A percentile compares a stretch with the other conserved stretches of the same genome.
Conservation (phyloP, 2,113 vertebrate species). For the Corythoichthys intestinalis region DNA sequence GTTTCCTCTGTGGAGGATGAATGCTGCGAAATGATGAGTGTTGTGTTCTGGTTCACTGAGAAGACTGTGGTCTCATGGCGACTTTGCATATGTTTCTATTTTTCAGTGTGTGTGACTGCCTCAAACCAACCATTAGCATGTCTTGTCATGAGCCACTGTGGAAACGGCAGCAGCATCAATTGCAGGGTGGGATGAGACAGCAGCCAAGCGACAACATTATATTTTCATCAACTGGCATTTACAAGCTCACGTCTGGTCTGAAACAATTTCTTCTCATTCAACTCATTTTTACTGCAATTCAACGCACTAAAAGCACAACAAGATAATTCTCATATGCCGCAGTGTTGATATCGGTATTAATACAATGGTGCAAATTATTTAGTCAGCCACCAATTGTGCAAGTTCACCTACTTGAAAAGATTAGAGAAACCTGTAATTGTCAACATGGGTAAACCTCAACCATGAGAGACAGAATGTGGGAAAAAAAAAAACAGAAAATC, state of each 20-base stretch:
- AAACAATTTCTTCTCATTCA: background rate
- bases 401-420: no score
- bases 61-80: conserved; percentile 48
- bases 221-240: conserved; percentile 47
- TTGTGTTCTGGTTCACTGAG: conserved; percentile 58
- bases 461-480: no score
- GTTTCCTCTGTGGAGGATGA: conserved; percentile 49
- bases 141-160: conserved; percentile 53
- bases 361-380: background rate
- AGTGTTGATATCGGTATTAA: background rate
- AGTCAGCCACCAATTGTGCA: no score
- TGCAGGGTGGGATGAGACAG: conserved; percentile 42
- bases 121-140: conserved; percentile 57
- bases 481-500: no score
- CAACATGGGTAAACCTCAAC: no score
- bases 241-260: conserved; percentile 18
- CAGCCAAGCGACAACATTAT: conserved; percentile 34
- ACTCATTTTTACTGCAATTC: background rate
- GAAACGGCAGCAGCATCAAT: conserved; percentile 42
- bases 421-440: no score
- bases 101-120: conserved; percentile 22
- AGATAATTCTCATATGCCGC: background rate
- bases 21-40: conserved; percentile 57
- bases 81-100: conserved; percentile 49
- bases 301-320: background rate